phyloP scores from a whole-genome alignment of 2,113 vertebrate species.

The Tragelaphus scriptus region DNA sequence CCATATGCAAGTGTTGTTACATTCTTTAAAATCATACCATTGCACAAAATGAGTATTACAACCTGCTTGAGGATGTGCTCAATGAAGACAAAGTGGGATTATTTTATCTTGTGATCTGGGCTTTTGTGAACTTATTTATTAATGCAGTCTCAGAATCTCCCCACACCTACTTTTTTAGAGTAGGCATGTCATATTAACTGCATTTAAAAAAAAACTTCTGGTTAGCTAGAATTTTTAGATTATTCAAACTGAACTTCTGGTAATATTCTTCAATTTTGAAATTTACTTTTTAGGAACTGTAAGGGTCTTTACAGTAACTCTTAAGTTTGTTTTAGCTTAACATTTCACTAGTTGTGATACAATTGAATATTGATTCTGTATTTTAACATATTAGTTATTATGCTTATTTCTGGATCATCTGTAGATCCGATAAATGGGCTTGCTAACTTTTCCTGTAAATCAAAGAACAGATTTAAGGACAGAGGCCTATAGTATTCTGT shows the following conservation, averaged over 20 bases:
- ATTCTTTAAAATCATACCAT: neutral
- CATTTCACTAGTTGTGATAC: neutral
- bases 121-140: neutral
- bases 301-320: neutral
- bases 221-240: neutral
- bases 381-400: neutral
- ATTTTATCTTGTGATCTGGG: neutral
- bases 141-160: neutral
- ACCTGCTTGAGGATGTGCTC: neutral
- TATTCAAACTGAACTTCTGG: neutral
- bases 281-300: neutral
- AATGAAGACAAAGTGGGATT: neutral
- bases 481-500: neutral
- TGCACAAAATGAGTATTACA: neutral
- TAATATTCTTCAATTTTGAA: neutral
- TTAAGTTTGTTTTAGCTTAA: neutral
- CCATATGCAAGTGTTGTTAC: neutral
- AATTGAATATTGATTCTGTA: neutral
- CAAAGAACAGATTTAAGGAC: neutral
- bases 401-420: neutral
- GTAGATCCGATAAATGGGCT: neutral
- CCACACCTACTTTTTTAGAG: neutral
- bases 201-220: neutral
- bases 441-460: neutral
- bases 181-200: neutral